These are phyloP conservation scores for Idaea aversata DNA, from an alignment of 2,888 invertebrate genomes.

Conservation along the genomic window DNA sequence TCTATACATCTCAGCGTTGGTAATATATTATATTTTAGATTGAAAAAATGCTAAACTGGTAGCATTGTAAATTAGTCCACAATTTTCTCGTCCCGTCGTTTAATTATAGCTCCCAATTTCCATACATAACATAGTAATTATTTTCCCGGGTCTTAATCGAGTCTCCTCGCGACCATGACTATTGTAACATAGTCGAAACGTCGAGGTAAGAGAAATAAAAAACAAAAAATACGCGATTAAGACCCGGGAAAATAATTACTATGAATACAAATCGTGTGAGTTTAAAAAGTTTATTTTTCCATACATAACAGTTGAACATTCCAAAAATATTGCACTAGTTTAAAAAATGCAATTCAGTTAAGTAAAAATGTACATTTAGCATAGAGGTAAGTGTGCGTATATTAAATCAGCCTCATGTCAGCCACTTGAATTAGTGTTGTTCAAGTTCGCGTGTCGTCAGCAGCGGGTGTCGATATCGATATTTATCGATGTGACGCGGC, in stretches of 20 bases:
- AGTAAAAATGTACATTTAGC: slow-evolving; percentile 9
- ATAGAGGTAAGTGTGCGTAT: slow-evolving; percentile 13
- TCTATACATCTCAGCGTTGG: background rate
- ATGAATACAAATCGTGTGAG: no score
- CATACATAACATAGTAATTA: slow-evolving; percentile 1
- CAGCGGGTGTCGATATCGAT: slow-evolving; percentile 60
- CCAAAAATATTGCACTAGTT: background rate
- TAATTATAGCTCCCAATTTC: background rate
- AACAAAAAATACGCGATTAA: no score
- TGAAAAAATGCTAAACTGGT: background rate
- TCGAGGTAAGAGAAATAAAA: no score
- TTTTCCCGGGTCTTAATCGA: no score
- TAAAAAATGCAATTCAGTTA: background rate
- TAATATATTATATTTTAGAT: background rate
- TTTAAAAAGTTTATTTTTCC: no score
- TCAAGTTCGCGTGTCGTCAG: slow-evolving; percentile 52
- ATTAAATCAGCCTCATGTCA: slow-evolving; percentile 46
- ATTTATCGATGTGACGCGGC: slow-evolving; percentile 63
- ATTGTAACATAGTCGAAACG: no score
- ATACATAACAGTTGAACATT: background rate
- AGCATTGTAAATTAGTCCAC: background rate
- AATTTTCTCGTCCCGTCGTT: background rate
- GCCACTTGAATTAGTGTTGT: slow-evolving; percentile 55
- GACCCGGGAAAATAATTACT: no score
- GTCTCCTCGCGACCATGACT: no score